Evolutionary conservation across 2,888 invertebrate species (phyloP), one percentile per base, ranked within the genome.

Genomic region (Tetramorium bicarinatum): DNA sequence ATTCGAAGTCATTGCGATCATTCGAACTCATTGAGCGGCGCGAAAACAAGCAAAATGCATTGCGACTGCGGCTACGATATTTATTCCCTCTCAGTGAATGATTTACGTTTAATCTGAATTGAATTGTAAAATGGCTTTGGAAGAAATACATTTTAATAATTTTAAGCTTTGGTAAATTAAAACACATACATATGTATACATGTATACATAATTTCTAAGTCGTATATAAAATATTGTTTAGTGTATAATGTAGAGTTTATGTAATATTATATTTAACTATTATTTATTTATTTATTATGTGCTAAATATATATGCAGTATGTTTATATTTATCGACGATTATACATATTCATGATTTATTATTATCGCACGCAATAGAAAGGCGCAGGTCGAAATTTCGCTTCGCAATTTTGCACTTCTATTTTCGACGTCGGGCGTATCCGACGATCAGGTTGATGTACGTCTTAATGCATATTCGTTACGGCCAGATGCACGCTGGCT

Each of bases 1-100:
- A 72, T 59, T 54, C 18, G 44, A 47, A 77, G 21, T 56, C 64
- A 64, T 64, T 64, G 64, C 41, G 21, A 47, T 66, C 44, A 47
- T 67, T 67, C 72, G 38, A 69, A 29, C 59, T 71, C 59, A 71
- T 59, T 52, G 75, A 64, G 21, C 49, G 18, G 3, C 25, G 74
- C 59, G 38, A 80, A 80, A 80, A 80, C 79, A 47, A 47, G 47
- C 79, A 44, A 59, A 71, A 47, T 52, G 6, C 25, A 54, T 76
- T 54, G 11, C 67, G 25, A 38, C 8, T 29, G 21, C 52, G 15
- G 34, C 38, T 64, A 34, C 11, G 54, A 77, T 69, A 69, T 77
- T 77, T 56, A 77, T 77, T 29, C 47, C 47, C 13, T 72, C 15
- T 44, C 54, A 77, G 44, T 56, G 54, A 75, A 77, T 15, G 59